Percentiles rank a stretch among this genome's conserved stretches.
phyloP scores from a whole-genome alignment of 2,888 invertebrate species.

The Octodonta nipae region DNA sequence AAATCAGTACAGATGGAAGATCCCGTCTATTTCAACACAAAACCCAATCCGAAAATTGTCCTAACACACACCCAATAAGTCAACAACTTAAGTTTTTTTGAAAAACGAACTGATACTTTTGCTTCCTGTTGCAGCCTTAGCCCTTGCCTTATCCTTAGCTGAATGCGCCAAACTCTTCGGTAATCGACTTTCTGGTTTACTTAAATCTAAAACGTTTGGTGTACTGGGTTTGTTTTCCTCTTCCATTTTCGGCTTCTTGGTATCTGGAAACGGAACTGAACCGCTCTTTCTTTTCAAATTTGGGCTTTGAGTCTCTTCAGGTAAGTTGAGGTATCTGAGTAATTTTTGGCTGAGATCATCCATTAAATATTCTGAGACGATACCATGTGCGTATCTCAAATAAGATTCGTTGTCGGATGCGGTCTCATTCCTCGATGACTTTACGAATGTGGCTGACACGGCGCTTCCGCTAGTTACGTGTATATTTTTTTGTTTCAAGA shows the following conservation, averaged over 20 bases:
- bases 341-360: constrained; percentile 53
- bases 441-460: constrained; percentile 62
- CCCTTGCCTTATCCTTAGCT: constrained; percentile 60
- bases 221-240: constrained; percentile 32
- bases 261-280: constrained; percentile 22
- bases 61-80: constrained; percentile 8
- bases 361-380: constrained; percentile 65
- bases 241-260: constrained; percentile 33
- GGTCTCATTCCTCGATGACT: constrained; percentile 39
- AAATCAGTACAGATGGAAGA: too few relatives aligned
- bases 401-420: constrained; percentile 46
- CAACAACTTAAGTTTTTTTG: constrained; percentile 40
- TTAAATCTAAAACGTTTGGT: constrained; percentile 32
- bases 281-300: constrained; percentile 42
- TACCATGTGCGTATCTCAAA: constrained; percentile 61
- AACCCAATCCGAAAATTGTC: too few relatives aligned
- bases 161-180: constrained; percentile 41
- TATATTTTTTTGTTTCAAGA: constrained; percentile 53
- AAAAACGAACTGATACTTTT: constrained; percentile 73
- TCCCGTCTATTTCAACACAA: too few relatives aligned
- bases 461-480: constrained; percentile 61
- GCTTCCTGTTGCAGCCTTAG: constrained; percentile 65
- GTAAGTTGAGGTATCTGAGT: constrained; percentile 50
- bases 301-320: constrained; percentile 38
- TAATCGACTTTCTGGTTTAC: constrained; percentile 31